Percentiles rank a stretch among this genome's conserved stretches.
phyloP scores from a whole-genome alignment of 2,888 invertebrate genomes.

The Sisyra nigra region DNA sequence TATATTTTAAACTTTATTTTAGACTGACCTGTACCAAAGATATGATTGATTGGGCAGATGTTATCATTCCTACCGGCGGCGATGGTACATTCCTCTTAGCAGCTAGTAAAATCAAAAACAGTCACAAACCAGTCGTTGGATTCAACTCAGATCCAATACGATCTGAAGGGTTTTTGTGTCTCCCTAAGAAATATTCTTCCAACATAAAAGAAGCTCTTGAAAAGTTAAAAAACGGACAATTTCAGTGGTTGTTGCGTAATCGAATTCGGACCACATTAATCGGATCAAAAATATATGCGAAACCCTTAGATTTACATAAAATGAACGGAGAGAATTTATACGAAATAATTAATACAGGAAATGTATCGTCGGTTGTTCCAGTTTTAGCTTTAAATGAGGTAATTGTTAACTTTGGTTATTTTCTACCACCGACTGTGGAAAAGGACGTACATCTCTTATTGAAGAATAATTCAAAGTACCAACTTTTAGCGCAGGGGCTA shows the following conservation, averaged over 20 bases:
- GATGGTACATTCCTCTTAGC: slow-evolving; percentile 95
- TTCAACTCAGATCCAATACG: slow-evolving; percentile 90
- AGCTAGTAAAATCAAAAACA: slow-evolving; percentile 62
- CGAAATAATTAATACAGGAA: slow-evolving; percentile 12
- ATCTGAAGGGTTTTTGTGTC: slow-evolving; percentile 85
- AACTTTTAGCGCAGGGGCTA: too few relatives aligned
- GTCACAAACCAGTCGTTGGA: slow-evolving; percentile 83
- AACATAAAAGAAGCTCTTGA: slow-evolving; percentile 65
- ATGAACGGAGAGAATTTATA: slow-evolving; percentile 14
- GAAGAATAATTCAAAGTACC: too few relatives aligned
- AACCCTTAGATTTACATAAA: slow-evolving; percentile 32
- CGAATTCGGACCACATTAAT: slow-evolving; percentile 78
- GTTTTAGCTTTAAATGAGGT: slow-evolving; percentile 94
- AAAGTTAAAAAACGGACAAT: slow-evolving; percentile 59
- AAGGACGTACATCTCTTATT: too few relatives aligned
- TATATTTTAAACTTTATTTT: not conserved
- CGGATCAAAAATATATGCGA: slow-evolving; percentile 34
- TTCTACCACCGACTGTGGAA: too few relatives aligned
- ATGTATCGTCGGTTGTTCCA: slow-evolving; percentile 47
- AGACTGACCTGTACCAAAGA: slow-evolving; percentile 44
- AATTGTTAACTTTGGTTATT: too few relatives aligned
- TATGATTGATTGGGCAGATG: slow-evolving; percentile 80
- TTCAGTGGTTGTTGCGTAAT: slow-evolving; percentile 74
- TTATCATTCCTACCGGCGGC: slow-evolving; percentile 78
- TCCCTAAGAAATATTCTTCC: slow-evolving; percentile 71